Evolutionary conservation across 2,113 vertebrate species (phyloP), one percentile per base, ranked within the genome.

Genomic region (Eulemur rufifrons): DNA sequence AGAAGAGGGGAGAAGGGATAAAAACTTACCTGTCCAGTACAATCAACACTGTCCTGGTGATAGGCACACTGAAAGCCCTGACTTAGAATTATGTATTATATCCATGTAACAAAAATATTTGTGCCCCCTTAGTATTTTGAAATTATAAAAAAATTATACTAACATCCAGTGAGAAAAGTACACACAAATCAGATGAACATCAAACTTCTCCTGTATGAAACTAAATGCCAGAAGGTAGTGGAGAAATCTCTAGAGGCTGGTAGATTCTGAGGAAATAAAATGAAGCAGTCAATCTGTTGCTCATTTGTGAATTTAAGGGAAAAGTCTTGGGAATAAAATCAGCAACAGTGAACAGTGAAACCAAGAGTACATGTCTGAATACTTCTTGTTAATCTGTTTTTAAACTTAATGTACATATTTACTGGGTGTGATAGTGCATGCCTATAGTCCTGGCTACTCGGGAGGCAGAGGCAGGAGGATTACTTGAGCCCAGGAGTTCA

Each of bases 311-410:
- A 56, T 56, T 89, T 80, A 80, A 50, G 84, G 23, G 59, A 37
- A 80, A 92, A 94, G 37, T 84, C 45, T 87, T 87, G 15, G 83
- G n/a, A 84, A 80, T 89, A 91, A 94, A 89, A 83, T 93, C 77
- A 96, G 64, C 78, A 81, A 23, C 56, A 93, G 2, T 88, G 17
- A 91, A 91, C 77, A 94, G 13, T 87, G 54, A 87, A 88, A 83
- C 61, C 45, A 83, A 45, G 54, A 13, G 39, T 42, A 17, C 3
- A 15, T 71, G 23, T 94, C 78, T 54, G 17, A 94, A 37, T 94
- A 80, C 34, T 10, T 91, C n/a, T 59, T 73, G 20, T 56, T 94
- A 64, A 84, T 71, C 37, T 88, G 47, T 69, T 85, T 94, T 88
- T 84, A 13, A 74, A 71, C 12, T n/a, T 86, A 91, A 82, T 56